These are phyloP conservation scores for Pseudotriccus pelzelni DNA, from an alignment of 2,797 vertebrate species.

Conservation along the genomic window DNA sequence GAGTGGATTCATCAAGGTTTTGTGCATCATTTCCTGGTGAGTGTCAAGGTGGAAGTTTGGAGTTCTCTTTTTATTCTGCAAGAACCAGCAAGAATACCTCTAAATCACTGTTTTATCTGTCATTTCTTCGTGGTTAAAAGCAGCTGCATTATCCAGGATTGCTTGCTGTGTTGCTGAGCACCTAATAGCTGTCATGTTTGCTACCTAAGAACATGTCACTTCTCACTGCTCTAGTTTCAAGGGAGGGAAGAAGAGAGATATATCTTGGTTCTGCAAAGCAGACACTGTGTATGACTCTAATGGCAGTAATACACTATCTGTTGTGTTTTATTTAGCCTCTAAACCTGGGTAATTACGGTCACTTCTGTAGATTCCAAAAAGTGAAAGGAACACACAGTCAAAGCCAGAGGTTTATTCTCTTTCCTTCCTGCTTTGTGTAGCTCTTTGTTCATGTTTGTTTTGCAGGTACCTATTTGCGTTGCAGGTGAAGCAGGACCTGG, in stretches of 20 bases:
- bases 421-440: not conserved
- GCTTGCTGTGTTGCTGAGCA: not conserved
- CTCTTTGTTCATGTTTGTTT: conserved; percentile 5
- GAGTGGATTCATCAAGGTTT: not conserved
- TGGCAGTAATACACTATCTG: not conserved
- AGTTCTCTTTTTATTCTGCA: not conserved
- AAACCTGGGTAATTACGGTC: not conserved
- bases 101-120: not conserved
- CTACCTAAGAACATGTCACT: not conserved
- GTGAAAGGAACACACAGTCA: not conserved
- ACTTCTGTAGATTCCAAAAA: not conserved
- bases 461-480: conserved; percentile 97
- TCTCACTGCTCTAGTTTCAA: not conserved
- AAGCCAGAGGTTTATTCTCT: not conserved
- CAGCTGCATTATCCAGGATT: not conserved
- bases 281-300: not conserved
- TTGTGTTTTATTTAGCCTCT: not conserved
- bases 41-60: not conserved
- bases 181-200: not conserved
- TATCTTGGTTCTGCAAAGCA: not conserved
- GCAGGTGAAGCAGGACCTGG: conserved; percentile 95
- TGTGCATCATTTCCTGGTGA: not conserved
- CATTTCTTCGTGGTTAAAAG: not conserved
- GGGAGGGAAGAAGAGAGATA: not conserved
- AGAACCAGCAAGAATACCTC: not conserved